Conservation (phyloP, 1,140 invertebrate genomes). For the Drosophila seguyi region DNA sequence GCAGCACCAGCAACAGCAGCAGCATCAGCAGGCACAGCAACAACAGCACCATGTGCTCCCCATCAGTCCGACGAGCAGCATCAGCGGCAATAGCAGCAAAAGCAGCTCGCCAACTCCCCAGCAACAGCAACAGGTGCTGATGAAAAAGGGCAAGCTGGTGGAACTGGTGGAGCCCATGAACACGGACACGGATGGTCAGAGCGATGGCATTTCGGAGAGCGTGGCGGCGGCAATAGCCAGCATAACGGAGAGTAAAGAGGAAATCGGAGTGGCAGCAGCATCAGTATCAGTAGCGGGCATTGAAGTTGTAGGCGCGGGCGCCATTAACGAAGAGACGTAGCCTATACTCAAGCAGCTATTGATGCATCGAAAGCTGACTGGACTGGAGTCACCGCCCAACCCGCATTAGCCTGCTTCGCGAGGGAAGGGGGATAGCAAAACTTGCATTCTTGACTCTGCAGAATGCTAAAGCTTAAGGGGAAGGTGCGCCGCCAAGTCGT, state of each 20-base stretch:
- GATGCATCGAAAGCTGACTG: slow-evolving; percentile 74
- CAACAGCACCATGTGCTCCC: slow-evolving; percentile 71
- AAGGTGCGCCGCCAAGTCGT: slow-evolving; percentile 12
- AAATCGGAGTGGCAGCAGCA: slow-evolving; percentile 41
- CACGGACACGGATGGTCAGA: slow-evolving; percentile 56
- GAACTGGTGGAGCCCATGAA: slow-evolving; percentile 67
- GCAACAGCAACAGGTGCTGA: slow-evolving; percentile 34
- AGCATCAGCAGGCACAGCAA: slow-evolving; percentile 35
- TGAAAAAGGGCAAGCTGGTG: slow-evolving; percentile 53
- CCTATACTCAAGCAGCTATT: slow-evolving; percentile 85
- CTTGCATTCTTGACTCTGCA: slow-evolving; percentile 43
- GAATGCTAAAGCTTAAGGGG: slow-evolving; percentile 18
- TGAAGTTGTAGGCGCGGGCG: slow-evolving; percentile 72
- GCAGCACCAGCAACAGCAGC: slow-evolving; percentile 43
- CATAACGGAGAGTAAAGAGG: slow-evolving; percentile 54
- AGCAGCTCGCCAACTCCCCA: slow-evolving; percentile 73
- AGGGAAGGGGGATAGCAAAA: slow-evolving; percentile 4
- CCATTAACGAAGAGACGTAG: slow-evolving; percentile 83
- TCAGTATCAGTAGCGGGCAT: slow-evolving; percentile 52
- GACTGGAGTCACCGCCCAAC: slow-evolving; percentile 28
- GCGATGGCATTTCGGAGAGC: slow-evolving; percentile 52
- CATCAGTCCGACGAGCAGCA: slow-evolving; percentile 80
- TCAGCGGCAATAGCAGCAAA: slow-evolving; percentile 69
- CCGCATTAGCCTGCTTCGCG: slow-evolving; percentile 18
- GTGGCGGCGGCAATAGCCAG: slow-evolving; percentile 49